Evolutionary conservation across 2,888 invertebrate species (phyloP).

Genomic region (Ephialtes manifestator): DNA sequence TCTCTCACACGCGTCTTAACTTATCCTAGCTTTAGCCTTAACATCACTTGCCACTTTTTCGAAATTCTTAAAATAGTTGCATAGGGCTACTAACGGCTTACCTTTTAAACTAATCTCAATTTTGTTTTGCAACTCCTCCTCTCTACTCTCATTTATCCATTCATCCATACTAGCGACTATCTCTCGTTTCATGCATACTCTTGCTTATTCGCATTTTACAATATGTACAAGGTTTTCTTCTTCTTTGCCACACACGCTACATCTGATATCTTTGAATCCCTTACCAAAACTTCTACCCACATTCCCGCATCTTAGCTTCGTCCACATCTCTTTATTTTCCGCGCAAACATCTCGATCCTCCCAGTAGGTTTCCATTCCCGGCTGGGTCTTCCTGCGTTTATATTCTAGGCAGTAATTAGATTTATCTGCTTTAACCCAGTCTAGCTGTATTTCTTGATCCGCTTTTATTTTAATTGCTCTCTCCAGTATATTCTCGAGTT

Average conservation of each 20-base stretch:
- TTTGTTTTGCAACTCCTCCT: background rate
- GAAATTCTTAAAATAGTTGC: conserved; percentile 10
- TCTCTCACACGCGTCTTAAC: too few species aligned
- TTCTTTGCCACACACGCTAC: conserved; percentile 33
- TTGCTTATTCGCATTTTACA: conserved; percentile 33
- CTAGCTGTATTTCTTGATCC: too few species aligned
- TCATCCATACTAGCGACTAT: conserved; percentile 15
- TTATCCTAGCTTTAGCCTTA: too few species aligned
- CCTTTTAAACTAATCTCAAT: background rate
- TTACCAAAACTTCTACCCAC: conserved; percentile 29
- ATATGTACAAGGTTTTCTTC: conserved; percentile 36
- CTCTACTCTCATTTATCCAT: conserved; percentile 6
- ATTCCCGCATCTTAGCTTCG: conserved; percentile 40
- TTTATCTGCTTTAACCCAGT: too few species aligned
- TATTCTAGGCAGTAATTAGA: too few species aligned
- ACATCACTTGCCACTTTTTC: background rate
- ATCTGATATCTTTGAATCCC: conserved; percentile 23
- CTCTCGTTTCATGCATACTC: conserved; percentile 5
- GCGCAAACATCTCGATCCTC: conserved; percentile 28
- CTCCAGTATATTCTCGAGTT: too few species aligned
- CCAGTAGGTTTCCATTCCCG: conserved; percentile 30
- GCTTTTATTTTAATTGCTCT: too few species aligned
- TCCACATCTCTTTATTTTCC: too few species aligned
- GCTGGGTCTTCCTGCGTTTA: too few species aligned
- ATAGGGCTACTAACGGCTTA: conserved; percentile 7